A percentile compares a stretch with the other conserved stretches of the same genome.
These are phyloP conservation scores for Ficedula albicollis DNA, from an alignment of 2,797 vertebrate genomes.

Conservation along the genomic window DNA sequence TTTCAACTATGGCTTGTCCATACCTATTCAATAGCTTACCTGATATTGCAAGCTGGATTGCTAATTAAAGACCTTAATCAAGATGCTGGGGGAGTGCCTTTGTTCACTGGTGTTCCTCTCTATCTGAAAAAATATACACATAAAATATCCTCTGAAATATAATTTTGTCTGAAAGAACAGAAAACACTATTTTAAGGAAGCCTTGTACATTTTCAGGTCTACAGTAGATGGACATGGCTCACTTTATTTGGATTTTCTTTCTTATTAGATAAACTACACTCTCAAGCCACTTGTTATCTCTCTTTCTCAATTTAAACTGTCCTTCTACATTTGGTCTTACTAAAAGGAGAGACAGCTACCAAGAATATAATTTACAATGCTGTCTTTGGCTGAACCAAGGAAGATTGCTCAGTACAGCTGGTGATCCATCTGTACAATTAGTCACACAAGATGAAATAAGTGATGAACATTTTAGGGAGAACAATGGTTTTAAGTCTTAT, in stretches of 20 bases:
- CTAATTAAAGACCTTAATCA: background rate
- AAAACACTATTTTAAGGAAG: background rate
- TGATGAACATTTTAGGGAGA: background rate
- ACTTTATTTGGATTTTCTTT: background rate
- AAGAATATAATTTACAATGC: background rate
- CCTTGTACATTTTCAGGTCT: background rate
- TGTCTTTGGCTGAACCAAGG: background rate
- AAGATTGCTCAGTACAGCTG: background rate
- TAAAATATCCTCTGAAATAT: background rate
- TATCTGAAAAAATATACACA: background rate
- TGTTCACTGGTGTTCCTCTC: background rate
- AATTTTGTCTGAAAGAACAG: background rate
- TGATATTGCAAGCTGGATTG: background rate
- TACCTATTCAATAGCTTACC: background rate
- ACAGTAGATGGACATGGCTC: background rate
- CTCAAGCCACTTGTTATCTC: background rate
- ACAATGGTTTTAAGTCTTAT: background rate
- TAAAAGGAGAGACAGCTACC: background rate
- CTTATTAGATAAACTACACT: background rate
- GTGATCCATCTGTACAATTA: background rate
- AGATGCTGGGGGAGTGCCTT: background rate
- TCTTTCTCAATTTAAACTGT: background rate
- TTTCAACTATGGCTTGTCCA: background rate
- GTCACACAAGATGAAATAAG: background rate
- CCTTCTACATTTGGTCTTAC: background rate